A percentile compares a stretch with the other conserved stretches of the same genome.
Evolutionary conservation across 1,140 invertebrate species (phyloP).

Genomic region (Pectinophora gossypiella): DNA sequence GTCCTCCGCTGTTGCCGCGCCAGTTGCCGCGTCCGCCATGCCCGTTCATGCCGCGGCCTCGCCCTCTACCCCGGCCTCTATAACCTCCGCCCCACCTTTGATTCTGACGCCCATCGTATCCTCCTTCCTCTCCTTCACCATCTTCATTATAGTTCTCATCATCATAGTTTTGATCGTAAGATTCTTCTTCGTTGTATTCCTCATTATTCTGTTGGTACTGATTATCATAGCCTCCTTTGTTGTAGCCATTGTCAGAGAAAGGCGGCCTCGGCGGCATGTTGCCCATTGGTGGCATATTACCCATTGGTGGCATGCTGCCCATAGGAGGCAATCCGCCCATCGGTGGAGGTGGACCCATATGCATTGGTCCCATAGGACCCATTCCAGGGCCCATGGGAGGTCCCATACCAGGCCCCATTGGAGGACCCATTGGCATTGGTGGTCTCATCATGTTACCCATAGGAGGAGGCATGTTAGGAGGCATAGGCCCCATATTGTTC

Average conservation of each 20-base stretch:
- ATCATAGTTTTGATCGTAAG: slow-evolving; percentile 54
- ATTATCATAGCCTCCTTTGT: slow-evolving; percentile 50
- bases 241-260: slow-evolving; percentile 55
- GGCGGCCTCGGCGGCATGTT: slow-evolving; percentile 28
- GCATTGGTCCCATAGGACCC: slow-evolving; percentile 40
- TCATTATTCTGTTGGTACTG: slow-evolving; percentile 38
- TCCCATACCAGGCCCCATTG: slow-evolving; percentile 29
- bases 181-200: slow-evolving; percentile 38
- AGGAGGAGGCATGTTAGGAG: slow-evolving; percentile 17
- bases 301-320: slow-evolving; percentile 21
- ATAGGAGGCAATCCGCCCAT: slow-evolving; percentile 23
- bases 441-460: slow-evolving; percentile 43
- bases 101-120: slow-evolving; percentile 40
- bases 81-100: slow-evolving; percentile 52
- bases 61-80: slow-evolving; percentile 41
- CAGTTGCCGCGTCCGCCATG: slow-evolving; percentile 38
- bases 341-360: slow-evolving; percentile 25
- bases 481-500: slow-evolving; percentile 28
- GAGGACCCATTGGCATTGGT: slow-evolving; percentile 38
- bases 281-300: slow-evolving; percentile 17
- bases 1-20: slow-evolving; percentile 34
- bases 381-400: slow-evolving; percentile 34
- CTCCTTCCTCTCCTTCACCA: slow-evolving; percentile 36
- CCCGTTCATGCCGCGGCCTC: slow-evolving; percentile 50
- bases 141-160: slow-evolving; percentile 53